Base-by-base conservation (phyloP, 2,888 invertebrate genomes). In the Troides aeacus region DNA sequence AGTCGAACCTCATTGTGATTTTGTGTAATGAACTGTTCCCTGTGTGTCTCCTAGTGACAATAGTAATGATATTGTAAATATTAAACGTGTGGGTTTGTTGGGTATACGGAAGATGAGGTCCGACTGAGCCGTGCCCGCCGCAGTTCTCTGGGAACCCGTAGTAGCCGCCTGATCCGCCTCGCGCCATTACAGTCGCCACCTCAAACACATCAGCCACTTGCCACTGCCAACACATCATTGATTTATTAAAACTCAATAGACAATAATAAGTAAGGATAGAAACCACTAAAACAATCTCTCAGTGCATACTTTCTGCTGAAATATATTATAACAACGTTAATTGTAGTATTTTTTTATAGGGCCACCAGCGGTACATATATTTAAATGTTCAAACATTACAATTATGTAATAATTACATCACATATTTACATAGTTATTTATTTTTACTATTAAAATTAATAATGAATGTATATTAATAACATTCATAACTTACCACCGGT, bases 141-240 rank as follows among this genome's bases (percentile, higher is more conserved):
- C 67, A 57, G 62, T 53, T 46, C 66, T 66, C 66, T 66, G 66
- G 66, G 18, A 58, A 58, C 15, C n/a, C 57, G 23, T 58, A 18
- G 57, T 58, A 18, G 53, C 18, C 53, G 53, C 46, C 46, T 12
- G 46, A 15, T 0, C 59, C 59, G 24, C 59, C 59, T 59, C 30
- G 59, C 59, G 59, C 56, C 56, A 2, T 15, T 58, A 60, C 24
- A 36, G 60, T 60, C 60, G 60, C 36, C 57, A 10, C 57, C 23
- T 18, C 53, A 53, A 12, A 46, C 15, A 46, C 39, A 12, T 15
- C 46, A 15, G 2, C n/a, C 53, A n/a, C 15, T 6, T 53, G n/a
- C 46, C 46, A 46, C 10, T 15, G 8, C 18, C 23, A 23, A 24
- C 57, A 58, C 57, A 23, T 4, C 23, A 23, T 58, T 7, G 3